phyloP scores from a whole-genome alignment of 2,113 vertebrate genomes.

The Catharus bicknelli region DNA sequence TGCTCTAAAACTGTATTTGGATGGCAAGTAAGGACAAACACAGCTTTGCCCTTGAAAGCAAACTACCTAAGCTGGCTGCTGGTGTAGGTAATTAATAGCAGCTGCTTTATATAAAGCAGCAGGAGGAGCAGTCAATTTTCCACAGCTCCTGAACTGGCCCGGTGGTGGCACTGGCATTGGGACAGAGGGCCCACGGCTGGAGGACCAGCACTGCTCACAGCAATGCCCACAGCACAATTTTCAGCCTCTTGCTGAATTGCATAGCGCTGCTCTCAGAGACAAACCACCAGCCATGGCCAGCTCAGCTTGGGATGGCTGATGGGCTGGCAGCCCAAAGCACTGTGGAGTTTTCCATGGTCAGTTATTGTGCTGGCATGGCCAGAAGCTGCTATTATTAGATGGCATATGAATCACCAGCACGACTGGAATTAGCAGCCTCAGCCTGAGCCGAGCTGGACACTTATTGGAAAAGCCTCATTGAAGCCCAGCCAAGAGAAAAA shows the following conservation, averaged over 20 bases:
- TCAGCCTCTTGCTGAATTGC: not conserved
- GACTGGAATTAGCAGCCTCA: not conserved
- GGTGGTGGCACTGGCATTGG: accelerated
- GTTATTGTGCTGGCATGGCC: slow-evolving; percentile 8
- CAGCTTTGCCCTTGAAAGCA: not conserved
- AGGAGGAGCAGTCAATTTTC: not conserved
- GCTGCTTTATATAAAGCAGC: not conserved
- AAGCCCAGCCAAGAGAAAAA: not conserved
- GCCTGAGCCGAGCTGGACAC: not conserved
- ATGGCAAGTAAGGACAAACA: not conserved
- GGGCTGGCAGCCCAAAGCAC: not conserved
- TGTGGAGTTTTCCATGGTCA: slow-evolving; percentile 35
- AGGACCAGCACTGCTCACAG: not conserved
- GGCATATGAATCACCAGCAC: not conserved
- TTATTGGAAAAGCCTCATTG: not conserved
- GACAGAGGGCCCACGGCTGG: accelerated
- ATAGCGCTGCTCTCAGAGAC: not conserved
- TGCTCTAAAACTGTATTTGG: not conserved
- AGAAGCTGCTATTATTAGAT: slow-evolving; percentile 18
- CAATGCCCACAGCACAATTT: accelerated
- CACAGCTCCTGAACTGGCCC: not conserved
- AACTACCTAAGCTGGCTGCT: not conserved
- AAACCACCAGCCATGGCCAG: not conserved
- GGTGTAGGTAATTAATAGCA: not conserved
- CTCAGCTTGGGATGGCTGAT: not conserved